Evolutionary conservation across 2,113 vertebrate genomes (phyloP).

Genomic region (Bubo scandiacus): DNA sequence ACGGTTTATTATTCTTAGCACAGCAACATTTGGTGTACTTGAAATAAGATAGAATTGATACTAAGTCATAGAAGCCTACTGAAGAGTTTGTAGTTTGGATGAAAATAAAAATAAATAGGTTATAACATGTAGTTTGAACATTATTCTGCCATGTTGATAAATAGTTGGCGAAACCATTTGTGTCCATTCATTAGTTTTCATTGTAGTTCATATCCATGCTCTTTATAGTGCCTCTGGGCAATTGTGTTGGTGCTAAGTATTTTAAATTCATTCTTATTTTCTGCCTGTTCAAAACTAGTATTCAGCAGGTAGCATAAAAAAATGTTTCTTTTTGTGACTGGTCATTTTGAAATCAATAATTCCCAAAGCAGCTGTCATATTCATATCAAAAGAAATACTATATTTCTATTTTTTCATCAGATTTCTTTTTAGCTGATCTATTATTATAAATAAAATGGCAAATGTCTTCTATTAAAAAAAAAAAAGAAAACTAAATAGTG

Average conservation of each 20-base stretch:
- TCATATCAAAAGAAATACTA: too few relatives aligned
- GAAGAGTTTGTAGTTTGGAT: not conserved
- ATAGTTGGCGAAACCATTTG: not conserved
- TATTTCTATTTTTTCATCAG: not conserved
- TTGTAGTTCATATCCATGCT: not conserved
- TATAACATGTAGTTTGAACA: not conserved
- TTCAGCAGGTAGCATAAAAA: not conserved
- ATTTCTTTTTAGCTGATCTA: not conserved
- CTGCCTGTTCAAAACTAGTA: not conserved
- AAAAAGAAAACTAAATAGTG: not conserved
- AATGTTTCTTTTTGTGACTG: not conserved
- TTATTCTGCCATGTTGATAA: not conserved
- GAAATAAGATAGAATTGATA: not conserved
- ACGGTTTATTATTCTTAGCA: not conserved
- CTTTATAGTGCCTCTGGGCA: not conserved
- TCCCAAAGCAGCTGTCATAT: not conserved
- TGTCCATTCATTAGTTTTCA: not conserved
- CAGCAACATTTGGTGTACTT: not conserved
- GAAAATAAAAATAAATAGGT: not conserved
- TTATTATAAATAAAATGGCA: not conserved
- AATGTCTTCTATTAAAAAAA: not conserved
- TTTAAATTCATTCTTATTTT: not conserved
- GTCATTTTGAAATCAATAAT: not conserved
- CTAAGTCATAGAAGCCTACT: not conserved
- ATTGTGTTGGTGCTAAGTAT: not conserved